Conservation (phyloP, 2,797 vertebrate species). For the Danio choprae region DNA sequence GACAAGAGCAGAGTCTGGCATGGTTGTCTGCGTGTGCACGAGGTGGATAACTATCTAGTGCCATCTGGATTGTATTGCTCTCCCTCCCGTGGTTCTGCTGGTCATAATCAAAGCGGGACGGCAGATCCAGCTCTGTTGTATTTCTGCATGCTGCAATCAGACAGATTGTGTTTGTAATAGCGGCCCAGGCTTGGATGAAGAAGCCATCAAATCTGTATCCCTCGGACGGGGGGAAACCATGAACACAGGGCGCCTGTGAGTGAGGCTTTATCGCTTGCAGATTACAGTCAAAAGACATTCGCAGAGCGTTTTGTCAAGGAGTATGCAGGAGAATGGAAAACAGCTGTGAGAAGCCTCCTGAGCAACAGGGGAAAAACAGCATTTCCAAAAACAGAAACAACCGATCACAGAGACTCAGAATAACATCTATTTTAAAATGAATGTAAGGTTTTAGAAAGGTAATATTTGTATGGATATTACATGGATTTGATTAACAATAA, state of each 20-base stretch:
- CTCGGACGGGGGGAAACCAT: slow-evolving; percentile 17
- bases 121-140: slow-evolving; percentile 23
- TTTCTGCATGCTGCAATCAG: slow-evolving; percentile 41
- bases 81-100: neutral
- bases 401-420: neutral
- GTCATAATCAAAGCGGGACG: slow-evolving; percentile 19
- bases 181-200: slow-evolving; percentile 35
- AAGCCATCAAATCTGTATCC: slow-evolving; percentile 29
- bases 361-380: neutral
- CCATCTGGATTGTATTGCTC: slow-evolving; percentile 37
- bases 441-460: neutral
- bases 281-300: slow-evolving; percentile 40
- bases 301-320: slow-evolving; percentile 35
- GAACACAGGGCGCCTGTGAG: slow-evolving; percentile 9
- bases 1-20: slow-evolving; percentile 18
- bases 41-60: slow-evolving; percentile 26
- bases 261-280: slow-evolving; percentile 17
- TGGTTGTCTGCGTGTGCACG: slow-evolving; percentile 6
- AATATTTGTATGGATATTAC: neutral
- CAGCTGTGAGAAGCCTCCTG: slow-evolving; percentile 8
- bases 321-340: slow-evolving; percentile 23
- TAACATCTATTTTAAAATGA: too few relatives aligned
- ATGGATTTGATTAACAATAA: neutral
- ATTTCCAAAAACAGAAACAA: neutral
- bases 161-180: slow-evolving; percentile 44